Base-by-base conservation (phyloP, 2,888 invertebrate species). In the Ennomos quercinarius region DNA sequence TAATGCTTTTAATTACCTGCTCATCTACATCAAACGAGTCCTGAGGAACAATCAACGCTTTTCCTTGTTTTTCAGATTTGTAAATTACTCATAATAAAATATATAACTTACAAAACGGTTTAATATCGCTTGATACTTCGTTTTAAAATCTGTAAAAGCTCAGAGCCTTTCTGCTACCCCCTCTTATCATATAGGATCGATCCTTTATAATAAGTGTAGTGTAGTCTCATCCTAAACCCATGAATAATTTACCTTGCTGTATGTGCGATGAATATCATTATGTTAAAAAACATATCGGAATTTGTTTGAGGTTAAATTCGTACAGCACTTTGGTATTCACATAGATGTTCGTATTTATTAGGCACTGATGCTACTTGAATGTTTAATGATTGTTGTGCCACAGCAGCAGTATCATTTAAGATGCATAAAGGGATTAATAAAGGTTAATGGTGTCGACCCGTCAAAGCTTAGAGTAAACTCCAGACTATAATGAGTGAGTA, bases 301-400 rank as follows among this genome's bases (percentile, higher is more conserved):
- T 63, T 62, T 50, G 63, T 59, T 56, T 66, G 62, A 62, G 68
- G 58, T 27, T 27, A 59, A 56, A 71, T 73, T 70, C 72, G 65
- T 64, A 68, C 54, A 53, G 61, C 61, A 66, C 65, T 73, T 78
- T 76, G 68, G 74, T 78, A 77, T 76, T 76, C 75, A 76, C 67
- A 67, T 63, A 63, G 67, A 68, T 72, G 66, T 70, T 62, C 55
- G 58, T 68, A 69, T 75, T 77, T 78, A 76, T 78, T 74, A 72
- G 68, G 61, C 63, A 52, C 50, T 64, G 69, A 70, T 72, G 77
- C 62, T 57, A 36, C 57, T 55, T 76, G 77, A 78, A 79, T 79
- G 63, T 67, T 78, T 57, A 51, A 57, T 56, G 52, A 10, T 43
- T 39, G 41, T 51, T 55, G 12, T 47, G 46, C 37, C 10, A 12